phyloP scores from a whole-genome alignment of 1,140 invertebrate genomes.

The Hyposmocoma kahamanoa region DNA sequence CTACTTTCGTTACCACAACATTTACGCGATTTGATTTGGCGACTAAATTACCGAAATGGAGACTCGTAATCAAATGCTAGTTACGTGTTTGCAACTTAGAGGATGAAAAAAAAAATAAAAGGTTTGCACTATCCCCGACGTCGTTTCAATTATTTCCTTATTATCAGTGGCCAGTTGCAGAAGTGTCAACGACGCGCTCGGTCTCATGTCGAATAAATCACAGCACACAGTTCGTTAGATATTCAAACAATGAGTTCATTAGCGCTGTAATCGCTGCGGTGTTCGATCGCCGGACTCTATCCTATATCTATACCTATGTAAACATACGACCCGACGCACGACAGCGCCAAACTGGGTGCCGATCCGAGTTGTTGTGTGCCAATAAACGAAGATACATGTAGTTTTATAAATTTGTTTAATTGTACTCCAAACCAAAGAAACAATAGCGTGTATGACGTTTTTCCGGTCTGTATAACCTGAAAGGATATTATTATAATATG shows the following conservation, averaged over 20 bases:
- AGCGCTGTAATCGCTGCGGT: slow-evolving; percentile 52
- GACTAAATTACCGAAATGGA: too few relatives aligned
- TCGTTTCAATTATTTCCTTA: too few relatives aligned
- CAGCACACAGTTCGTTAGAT: slow-evolving; percentile 54
- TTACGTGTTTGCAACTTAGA: too few relatives aligned
- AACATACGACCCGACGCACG: neutral
- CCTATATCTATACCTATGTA: neutral
- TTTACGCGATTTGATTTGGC: too few relatives aligned
- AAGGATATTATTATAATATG: neutral
- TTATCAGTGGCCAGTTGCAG: too few relatives aligned
- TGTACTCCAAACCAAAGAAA: neutral
- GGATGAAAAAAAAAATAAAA: too few relatives aligned
- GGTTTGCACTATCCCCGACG: too few relatives aligned
- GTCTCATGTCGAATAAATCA: neutral
- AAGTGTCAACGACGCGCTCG: too few relatives aligned
- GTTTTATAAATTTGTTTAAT: neutral
- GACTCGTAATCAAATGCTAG: too few relatives aligned
- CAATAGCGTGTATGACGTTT: neutral
- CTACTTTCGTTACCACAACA: too few relatives aligned
- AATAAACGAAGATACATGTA: neutral
- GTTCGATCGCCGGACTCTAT: slow-evolving; percentile 21
- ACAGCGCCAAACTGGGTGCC: neutral
- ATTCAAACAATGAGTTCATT: slow-evolving; percentile 66
- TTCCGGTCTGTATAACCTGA: neutral
- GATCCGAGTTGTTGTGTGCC: slow-evolving; percentile 3